These are phyloP conservation scores for Brassicogethes aeneus DNA, from an alignment of 2,888 invertebrate species.

Conservation along the genomic window DNA sequence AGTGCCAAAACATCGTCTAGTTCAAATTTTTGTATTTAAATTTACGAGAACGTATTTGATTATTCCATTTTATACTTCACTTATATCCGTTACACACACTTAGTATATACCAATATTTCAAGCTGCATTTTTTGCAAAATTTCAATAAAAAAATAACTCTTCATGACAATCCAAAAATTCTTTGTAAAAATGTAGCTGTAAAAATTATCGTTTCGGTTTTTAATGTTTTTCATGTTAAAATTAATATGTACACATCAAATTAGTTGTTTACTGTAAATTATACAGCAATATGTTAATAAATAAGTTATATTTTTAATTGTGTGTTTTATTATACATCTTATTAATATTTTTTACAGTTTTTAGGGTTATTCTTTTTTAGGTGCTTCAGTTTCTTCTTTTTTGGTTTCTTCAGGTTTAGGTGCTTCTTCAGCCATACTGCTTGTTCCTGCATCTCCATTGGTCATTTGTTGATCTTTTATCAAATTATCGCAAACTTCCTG, in stretches of 20 bases:
- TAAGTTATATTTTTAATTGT: constrained; percentile 23
- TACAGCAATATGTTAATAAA: constrained; percentile 26
- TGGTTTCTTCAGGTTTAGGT: background rate
- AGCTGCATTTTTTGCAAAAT: background rate
- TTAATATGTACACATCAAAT: constrained; percentile 8
- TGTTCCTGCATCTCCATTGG: background rate
- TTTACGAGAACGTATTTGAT: background rate
- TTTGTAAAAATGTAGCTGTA: background rate
- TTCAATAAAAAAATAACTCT: no score
- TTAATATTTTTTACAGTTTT: background rate
- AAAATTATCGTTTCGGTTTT: background rate
- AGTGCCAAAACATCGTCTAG: background rate
- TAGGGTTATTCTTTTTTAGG: background rate
- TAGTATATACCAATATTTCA: background rate
- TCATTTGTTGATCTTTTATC: constrained; percentile 11
- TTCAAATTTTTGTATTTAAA: background rate
- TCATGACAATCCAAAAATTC: background rate
- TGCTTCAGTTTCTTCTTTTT: background rate
- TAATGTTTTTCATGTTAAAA: constrained; percentile 8
- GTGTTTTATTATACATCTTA: background rate
- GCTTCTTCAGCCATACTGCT: no score
- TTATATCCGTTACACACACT: background rate
- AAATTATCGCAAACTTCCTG: constrained; percentile 25
- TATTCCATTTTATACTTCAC: background rate
- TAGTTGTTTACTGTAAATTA: constrained; percentile 20